Evolutionary conservation across 1,140 invertebrate species (phyloP), one percentile per base, ranked within the genome.

Genomic region (Homalodisca vitripennis): DNA sequence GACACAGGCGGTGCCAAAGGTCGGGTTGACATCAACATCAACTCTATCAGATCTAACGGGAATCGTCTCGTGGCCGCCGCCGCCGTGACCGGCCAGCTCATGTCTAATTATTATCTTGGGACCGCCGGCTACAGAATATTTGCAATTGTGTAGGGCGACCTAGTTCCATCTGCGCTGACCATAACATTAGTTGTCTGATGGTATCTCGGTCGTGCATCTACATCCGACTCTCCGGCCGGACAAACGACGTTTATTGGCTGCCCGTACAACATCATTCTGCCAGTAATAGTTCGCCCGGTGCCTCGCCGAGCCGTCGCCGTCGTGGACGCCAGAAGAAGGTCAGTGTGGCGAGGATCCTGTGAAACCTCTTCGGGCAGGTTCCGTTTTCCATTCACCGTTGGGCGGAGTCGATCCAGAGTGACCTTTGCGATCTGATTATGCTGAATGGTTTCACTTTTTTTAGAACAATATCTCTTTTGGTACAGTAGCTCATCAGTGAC

Each of bases 311-410:
- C n/a, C n/a, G n/a, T n/a, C 34, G 34, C 34, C 6, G 34, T 17
- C 34, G 34, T 10, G 6, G 6, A 17, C 17, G 34, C 17, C 34
- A n/a, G 34, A 41, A 41, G 34, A 41, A 41, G 34, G 48, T 51
- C 48, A 51, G 3, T n/a, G n/a, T 51, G 48, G 48, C 48, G 3
- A 14, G 48, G 34, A 41, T 41, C 34, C 48, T 51, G 48, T 51
- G 48, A 51, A 51, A 51, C n/a, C 48, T 12, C 48, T 51, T 20
- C 48, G 48, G 48, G 48, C 48, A 51, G 48, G 48, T 51, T 51
- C 48, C 48, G 48, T 51, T 51, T 51, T 6, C 6, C 34, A 17
- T 41, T 41, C 34, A 41, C 34, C n/a, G n/a, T n/a, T n/a, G n/a
- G n/a, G n/a, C n/a, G n/a, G n/a, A n/a, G n/a, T n/a, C n/a, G n/a